Conservation (phyloP, 2,113 vertebrate species). For the Thomomys bottae region DNA sequence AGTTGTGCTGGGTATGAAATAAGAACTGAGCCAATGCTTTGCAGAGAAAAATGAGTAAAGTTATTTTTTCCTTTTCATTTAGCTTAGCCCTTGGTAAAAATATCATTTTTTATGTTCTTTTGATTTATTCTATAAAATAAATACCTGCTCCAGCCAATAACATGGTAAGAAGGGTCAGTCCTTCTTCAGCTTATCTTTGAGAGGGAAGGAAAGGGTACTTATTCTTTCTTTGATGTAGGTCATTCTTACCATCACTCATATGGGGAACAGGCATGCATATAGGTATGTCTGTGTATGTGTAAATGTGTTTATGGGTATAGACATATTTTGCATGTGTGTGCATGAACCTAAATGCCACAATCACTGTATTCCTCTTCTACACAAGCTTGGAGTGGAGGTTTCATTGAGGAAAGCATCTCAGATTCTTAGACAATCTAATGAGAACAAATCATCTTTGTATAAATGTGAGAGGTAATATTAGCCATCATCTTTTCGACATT, state of each 20-base stretch:
- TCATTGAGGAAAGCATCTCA: not conserved
- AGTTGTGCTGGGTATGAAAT: not conserved
- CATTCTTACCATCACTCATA: not conserved
- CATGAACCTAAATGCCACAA: not conserved
- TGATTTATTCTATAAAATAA: not conserved
- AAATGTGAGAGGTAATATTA: slow-evolving; percentile 17
- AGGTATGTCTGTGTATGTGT: not conserved
- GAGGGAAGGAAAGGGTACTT: not conserved
- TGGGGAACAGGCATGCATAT: not conserved
- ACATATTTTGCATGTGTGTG: not conserved
- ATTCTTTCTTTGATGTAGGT: not conserved
- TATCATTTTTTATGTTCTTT: no score
- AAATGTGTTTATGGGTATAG: not conserved
- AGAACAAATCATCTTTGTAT: not conserved
- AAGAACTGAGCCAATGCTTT: not conserved
- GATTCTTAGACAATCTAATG: not conserved
- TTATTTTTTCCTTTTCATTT: not conserved
- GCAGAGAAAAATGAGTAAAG: not conserved
- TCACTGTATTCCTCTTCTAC: not conserved
- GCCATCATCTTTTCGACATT: slow-evolving; percentile 40
- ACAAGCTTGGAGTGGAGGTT: not conserved
- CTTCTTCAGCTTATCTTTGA: not conserved
- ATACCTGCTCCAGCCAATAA: not conserved
- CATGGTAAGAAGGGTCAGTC: not conserved
- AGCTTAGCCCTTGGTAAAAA: not conserved